Percentiles rank a stretch among this genome's conserved stretches.
Conservation (phyloP, 2,888 invertebrate genomes). For the Podotricha telesiphe region DNA sequence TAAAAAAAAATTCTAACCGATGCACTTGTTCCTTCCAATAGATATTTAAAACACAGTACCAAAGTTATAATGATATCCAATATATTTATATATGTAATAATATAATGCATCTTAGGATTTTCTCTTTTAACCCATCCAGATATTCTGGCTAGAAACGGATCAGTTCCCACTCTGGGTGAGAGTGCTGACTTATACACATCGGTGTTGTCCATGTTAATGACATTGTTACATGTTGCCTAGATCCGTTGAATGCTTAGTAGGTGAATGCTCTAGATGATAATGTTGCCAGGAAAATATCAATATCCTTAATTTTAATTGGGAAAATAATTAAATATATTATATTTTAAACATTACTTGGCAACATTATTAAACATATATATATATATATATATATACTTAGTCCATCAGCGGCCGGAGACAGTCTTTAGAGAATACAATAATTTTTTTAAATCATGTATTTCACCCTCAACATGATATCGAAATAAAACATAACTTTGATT, state of each 20-base stretch:
- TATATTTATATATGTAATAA: conserved; percentile 45
- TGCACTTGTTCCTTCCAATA: conserved; percentile 32
- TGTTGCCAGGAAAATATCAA: conserved; percentile 17
- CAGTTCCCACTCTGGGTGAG: conserved; percentile 86
- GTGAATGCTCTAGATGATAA: conserved; percentile 77
- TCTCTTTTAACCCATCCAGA: conserved; percentile 82
- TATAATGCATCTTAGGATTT: conserved; percentile 77
- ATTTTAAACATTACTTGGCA: conserved; percentile 10
- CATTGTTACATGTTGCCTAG: conserved; percentile 71
- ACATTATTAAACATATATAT: conserved; percentile 10
- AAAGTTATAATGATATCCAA: conserved; percentile 21
- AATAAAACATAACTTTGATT: not conserved
- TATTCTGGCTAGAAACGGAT: conserved; percentile 86
- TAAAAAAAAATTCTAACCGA: conserved; percentile 1
- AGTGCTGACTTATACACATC: conserved; percentile 78
- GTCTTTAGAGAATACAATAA: conserved; percentile 35
- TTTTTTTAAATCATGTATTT: not conserved
- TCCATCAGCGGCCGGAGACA: conserved; percentile 68
- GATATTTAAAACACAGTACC: conserved; percentile 26
- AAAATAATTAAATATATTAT: not conserved
- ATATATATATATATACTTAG: conserved; percentile 59
- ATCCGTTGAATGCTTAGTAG: conserved; percentile 75
- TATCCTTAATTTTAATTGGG: not conserved
- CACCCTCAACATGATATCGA: not conserved
- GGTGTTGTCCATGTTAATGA: conserved; percentile 77